Evolutionary conservation across 2,888 invertebrate species (phyloP).

Genomic region (Eupithecia abbreviata): DNA sequence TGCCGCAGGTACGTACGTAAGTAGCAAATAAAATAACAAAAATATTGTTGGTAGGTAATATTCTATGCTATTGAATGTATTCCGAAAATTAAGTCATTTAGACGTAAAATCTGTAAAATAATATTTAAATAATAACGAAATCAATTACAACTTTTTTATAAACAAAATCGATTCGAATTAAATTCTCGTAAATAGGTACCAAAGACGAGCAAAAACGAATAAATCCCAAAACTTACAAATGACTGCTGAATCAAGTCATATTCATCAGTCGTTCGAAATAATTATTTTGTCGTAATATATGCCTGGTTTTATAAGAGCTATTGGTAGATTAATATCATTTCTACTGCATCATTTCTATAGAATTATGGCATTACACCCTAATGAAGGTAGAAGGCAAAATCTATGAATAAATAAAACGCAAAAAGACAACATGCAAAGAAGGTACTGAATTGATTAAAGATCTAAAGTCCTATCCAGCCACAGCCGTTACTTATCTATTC

Average conservation of each 20-base stretch:
- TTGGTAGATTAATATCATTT: not conserved
- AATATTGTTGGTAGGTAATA: too few species aligned
- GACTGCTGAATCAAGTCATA: not conserved
- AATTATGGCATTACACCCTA: not conserved
- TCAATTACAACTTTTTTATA: too few species aligned
- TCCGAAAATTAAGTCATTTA: too few species aligned
- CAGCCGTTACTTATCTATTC: slow-evolving; percentile 5
- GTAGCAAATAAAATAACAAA: too few species aligned
- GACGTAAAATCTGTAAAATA: too few species aligned
- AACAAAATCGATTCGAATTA: too few species aligned
- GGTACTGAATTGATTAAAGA: not conserved
- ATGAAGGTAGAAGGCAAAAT: not conserved
- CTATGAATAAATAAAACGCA: not conserved
- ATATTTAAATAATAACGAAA: too few species aligned
- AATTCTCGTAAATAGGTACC: not conserved
- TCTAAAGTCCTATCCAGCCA: not conserved
- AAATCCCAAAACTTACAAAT: not conserved
- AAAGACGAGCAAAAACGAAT: not conserved
- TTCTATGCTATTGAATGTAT: too few species aligned
- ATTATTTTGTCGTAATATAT: not conserved
- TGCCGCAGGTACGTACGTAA: too few species aligned
- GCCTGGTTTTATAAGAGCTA: not conserved
- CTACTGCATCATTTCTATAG: not conserved
- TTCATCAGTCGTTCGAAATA: not conserved
- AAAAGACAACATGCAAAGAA: not conserved